Conservation (phyloP, 2,113 vertebrate species). For the Ailurus styani region DNA sequence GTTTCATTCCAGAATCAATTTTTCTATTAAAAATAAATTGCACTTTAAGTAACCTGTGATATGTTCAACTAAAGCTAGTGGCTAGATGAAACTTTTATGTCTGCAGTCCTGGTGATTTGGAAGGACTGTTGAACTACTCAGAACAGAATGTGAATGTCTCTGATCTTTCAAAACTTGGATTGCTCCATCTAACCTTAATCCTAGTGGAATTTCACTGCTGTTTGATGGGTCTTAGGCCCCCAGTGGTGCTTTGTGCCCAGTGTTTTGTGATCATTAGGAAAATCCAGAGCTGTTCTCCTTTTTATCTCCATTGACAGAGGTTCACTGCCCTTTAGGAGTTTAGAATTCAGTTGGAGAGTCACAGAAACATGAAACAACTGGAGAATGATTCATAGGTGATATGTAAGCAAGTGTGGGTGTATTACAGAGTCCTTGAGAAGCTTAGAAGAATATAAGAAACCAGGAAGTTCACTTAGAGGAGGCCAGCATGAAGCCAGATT, state of each 20-base stretch:
- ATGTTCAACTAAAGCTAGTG: slow-evolving; percentile 76
- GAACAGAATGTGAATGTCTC: slow-evolving; percentile 73
- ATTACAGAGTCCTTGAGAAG: not conserved
- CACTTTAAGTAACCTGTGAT: slow-evolving; percentile 80
- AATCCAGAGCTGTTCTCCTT: slow-evolving; percentile 27
- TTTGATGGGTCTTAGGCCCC: slow-evolving; percentile 41
- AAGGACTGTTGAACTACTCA: slow-evolving; percentile 72
- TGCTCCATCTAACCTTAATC: slow-evolving; percentile 56
- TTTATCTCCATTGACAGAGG: not conserved
- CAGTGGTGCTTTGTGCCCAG: slow-evolving; percentile 32
- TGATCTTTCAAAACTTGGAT: slow-evolving; percentile 66
- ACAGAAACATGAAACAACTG: slow-evolving; percentile 32
- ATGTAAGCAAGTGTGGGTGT: not conserved
- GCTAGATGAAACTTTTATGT: slow-evolving; percentile 82
- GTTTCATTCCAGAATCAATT: slow-evolving; percentile 81
- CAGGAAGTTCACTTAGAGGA: not conserved
- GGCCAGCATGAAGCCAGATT: not conserved
- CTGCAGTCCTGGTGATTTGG: slow-evolving; percentile 73
- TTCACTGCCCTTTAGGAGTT: slow-evolving; percentile 46
- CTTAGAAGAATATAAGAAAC: not conserved
- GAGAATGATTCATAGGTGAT: not conserved
- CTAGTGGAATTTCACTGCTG: slow-evolving; percentile 36
- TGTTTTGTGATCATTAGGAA: slow-evolving; percentile 50
- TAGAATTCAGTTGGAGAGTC: not conserved
- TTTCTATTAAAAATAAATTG: slow-evolving; percentile 87